Evolutionary conservation across 2,888 invertebrate genomes (phyloP).

Genomic region (Cosmia trapezina): DNA sequence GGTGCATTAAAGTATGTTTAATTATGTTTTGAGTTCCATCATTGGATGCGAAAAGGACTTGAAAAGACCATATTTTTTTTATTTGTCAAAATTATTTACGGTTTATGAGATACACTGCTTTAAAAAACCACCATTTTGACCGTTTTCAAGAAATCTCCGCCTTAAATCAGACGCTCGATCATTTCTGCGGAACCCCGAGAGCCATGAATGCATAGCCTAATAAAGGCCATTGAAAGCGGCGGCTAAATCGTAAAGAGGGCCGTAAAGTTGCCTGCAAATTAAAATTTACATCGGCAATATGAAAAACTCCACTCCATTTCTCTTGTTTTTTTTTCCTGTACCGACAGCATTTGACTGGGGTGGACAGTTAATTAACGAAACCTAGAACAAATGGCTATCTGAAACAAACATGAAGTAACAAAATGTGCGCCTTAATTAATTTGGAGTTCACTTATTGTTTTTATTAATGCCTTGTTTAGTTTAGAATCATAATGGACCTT

Average conservation of each 20-base stretch:
- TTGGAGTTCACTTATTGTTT: slow-evolving; percentile 58
- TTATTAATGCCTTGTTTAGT: slow-evolving; percentile 36
- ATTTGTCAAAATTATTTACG: too few species aligned
- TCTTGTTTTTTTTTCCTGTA: slow-evolving; percentile 82
- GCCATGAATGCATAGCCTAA: slow-evolving; percentile 85
- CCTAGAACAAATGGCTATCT: slow-evolving; percentile 84
- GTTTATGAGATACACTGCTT: too few species aligned
- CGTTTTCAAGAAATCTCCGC: too few species aligned
- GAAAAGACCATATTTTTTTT: too few species aligned
- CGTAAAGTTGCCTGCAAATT: slow-evolving; percentile 89
- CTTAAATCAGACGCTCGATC: slow-evolving; percentile 62
- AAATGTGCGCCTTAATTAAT: slow-evolving; percentile 66
- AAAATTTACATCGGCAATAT: slow-evolving; percentile 90
- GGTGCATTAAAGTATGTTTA: too few species aligned
- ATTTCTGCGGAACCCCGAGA: slow-evolving; percentile 75
- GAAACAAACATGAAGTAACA: slow-evolving; percentile 76
- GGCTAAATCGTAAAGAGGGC: slow-evolving; percentile 88
- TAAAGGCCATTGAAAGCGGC: slow-evolving; percentile 86
- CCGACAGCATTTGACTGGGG: slow-evolving; percentile 84
- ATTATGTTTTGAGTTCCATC: too few species aligned
- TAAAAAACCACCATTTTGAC: too few species aligned
- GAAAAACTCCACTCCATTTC: slow-evolving; percentile 86
- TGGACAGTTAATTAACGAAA: slow-evolving; percentile 88
- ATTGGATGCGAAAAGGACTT: too few species aligned
- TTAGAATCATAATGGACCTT: slow-evolving; percentile 24